Evolutionary conservation across 2,797 vertebrate genomes (phyloP).

Genomic region (Tenualosa thibaudeaui): DNA sequence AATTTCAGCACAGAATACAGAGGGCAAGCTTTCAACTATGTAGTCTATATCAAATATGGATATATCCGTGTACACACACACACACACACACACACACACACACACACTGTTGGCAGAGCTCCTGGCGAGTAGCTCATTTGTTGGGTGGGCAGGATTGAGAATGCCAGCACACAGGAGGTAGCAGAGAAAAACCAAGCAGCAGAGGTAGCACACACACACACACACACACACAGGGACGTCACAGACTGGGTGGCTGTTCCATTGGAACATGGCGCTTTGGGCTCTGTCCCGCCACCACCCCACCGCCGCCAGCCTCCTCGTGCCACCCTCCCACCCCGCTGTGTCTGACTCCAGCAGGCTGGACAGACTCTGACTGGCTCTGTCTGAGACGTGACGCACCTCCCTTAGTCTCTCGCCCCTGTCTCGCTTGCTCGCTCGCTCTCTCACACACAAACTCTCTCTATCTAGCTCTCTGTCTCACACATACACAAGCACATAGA

Average conservation of each 20-base stretch:
- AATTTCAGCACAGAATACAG: neutral
- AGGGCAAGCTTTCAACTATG: neutral
- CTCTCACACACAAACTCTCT: neutral
- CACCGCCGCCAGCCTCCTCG: neutral
- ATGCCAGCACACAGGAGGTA: constrained; percentile 1
- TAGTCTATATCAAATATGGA: neutral
- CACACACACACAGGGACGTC: neutral
- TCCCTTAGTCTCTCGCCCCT: neutral
- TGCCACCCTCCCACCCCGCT: neutral
- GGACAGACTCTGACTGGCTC: constrained; percentile 10
- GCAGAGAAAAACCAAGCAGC: neutral
- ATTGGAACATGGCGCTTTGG: constrained; percentile 2
- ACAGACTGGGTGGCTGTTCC: constrained; percentile 4
- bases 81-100: constrained; percentile 12
- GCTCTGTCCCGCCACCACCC: neutral
- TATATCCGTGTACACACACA: neutral
- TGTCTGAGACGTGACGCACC: neutral
- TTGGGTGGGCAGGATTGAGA: neutral
- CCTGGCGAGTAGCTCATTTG: neutral
- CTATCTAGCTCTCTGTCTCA: neutral
- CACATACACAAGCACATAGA: constrained; percentile 15
- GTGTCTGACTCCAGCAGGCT: constrained; percentile 23
- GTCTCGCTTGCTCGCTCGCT: neutral
- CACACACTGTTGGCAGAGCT: neutral
- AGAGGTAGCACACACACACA: no score